These are phyloP conservation scores for Archivesica marissinica DNA, from an alignment of 1,140 invertebrate genomes.

Conservation along the genomic window DNA sequence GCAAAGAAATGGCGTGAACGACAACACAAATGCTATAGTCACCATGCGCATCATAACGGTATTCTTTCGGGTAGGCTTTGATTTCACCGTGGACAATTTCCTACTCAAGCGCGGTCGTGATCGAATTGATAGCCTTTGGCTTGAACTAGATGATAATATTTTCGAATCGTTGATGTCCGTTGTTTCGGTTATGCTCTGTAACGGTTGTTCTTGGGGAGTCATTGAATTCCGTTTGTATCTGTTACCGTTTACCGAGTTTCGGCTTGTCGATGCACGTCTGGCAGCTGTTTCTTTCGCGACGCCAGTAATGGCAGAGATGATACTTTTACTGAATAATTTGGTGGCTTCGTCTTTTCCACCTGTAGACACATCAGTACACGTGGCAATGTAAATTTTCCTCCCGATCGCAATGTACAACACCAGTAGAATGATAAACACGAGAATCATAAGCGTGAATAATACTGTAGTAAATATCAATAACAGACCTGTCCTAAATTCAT, in stretches of 20 bases:
- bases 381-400: constrained; percentile 52
- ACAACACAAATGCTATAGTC: constrained; percentile 56
- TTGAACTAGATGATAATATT: not conserved
- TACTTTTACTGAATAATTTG: constrained; percentile 17
- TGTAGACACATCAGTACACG: constrained; percentile 32
- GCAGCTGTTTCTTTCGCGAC: not conserved
- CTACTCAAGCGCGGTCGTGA: not conserved
- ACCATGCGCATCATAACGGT: constrained; percentile 63
- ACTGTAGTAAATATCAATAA: constrained; percentile 37
- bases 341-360: not conserved
- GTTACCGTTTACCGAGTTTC: not conserved
- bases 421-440: constrained; percentile 25
- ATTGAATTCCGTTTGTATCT: not conserved
- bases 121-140: not conserved
- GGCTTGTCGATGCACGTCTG: not conserved
- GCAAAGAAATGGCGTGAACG: constrained; percentile 50
- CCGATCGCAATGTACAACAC: constrained; percentile 56
- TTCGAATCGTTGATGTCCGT: not conserved
- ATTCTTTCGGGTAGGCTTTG: constrained; percentile 46
- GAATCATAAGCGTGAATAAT: constrained; percentile 31
- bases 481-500: constrained; percentile 21
- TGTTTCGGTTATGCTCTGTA: not conserved
- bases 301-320: constrained; percentile 45
- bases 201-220: not conserved
- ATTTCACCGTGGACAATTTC: constrained; percentile 21